A percentile compares a stretch with the other conserved stretches of the same genome.
phyloP scores from a whole-genome alignment of 2,888 invertebrate genomes.

The Rotaria sp. region DNA sequence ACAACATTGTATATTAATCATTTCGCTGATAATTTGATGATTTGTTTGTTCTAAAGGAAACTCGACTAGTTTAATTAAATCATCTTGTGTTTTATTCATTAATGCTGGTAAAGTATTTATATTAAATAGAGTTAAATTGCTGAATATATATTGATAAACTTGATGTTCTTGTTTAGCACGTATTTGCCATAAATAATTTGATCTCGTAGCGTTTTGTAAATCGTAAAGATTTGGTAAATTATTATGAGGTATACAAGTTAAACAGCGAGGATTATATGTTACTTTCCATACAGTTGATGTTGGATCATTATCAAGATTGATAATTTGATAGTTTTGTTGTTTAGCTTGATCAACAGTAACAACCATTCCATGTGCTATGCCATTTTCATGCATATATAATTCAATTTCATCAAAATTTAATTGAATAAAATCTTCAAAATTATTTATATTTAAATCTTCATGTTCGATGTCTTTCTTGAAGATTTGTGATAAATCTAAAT shows the following conservation, averaged over 20 bases:
- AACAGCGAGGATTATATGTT: not conserved
- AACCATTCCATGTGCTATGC: not conserved
- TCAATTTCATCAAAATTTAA: not conserved
- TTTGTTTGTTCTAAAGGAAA: not conserved
- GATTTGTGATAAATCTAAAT: not conserved
- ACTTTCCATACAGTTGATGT: not conserved
- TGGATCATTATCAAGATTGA: not conserved
- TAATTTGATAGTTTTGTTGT: not conserved
- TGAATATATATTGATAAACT: not conserved
- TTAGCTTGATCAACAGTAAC: not conserved
- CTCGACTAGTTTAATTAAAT: not conserved
- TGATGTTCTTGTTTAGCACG: not conserved
- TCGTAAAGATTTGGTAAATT: not conserved
- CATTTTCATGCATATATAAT: not conserved
- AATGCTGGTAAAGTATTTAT: not conserved
- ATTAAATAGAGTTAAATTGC: not conserved
- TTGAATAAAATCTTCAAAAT: not conserved
- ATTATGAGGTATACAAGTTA: not conserved
- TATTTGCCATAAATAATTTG: not conserved
- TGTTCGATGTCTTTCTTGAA: not conserved
- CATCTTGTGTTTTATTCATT: not conserved
- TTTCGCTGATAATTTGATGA: not conserved
- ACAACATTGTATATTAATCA: slow-evolving; percentile 5
- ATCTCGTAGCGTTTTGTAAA: not conserved
- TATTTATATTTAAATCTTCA: not conserved